These are phyloP conservation scores for Drosophila lutescens DNA, from an alignment of 2,888 invertebrate species.

Conservation along the genomic window DNA sequence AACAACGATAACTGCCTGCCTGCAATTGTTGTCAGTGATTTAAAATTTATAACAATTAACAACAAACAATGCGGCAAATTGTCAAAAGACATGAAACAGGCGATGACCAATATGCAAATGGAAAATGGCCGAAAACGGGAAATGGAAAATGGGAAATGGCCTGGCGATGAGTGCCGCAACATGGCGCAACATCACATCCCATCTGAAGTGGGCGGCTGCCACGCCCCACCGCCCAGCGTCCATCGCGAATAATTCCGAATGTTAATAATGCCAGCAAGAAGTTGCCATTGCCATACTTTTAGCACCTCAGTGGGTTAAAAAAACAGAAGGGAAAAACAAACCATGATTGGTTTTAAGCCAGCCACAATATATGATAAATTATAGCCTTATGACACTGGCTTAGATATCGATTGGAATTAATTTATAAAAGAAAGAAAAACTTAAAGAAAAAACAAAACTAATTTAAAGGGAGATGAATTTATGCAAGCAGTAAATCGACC, in stretches of 20 bases:
- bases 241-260: not conserved
- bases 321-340: not conserved
- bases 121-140: constrained; percentile 22
- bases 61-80: constrained; percentile 70
- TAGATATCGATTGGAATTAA: too few species aligned
- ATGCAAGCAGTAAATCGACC: too few species aligned
- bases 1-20: too few species aligned
- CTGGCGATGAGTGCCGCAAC: constrained; percentile 36
- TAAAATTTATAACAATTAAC: constrained; percentile 77
- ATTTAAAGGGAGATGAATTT: too few species aligned
- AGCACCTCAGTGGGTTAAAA: not conserved
- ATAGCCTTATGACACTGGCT: too few species aligned
- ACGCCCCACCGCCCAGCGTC: not conserved
- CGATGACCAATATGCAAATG: constrained; percentile 66
- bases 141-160: constrained; percentile 4
- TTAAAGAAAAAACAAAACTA: too few species aligned
- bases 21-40: constrained; percentile 64
- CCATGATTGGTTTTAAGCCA: too few species aligned
- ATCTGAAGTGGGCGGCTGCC: constrained; percentile 44
- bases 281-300: not conserved
- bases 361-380: too few species aligned
- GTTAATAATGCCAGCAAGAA: not conserved
- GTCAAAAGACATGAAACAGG: constrained; percentile 75
- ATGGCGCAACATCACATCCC: constrained; percentile 34
- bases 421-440: too few species aligned